phyloP scores from a whole-genome alignment of 2,888 invertebrate genomes.

The Eutolmus rufibarbis region DNA sequence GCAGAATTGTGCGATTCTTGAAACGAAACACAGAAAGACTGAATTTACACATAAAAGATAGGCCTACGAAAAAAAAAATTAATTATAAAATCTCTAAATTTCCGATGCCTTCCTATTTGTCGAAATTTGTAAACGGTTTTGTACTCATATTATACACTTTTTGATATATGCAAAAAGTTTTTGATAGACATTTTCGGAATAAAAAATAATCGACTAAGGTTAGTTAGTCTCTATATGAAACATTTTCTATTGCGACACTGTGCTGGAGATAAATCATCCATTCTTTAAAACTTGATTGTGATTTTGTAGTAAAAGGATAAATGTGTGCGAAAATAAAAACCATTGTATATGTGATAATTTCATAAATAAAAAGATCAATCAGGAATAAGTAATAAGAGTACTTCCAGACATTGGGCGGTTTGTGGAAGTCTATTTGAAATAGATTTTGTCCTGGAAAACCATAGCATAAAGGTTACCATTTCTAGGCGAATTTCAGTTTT shows the following conservation, averaged over 20 bases:
- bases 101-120: conserved; percentile 17
- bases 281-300: neutral
- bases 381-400: neutral
- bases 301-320: neutral
- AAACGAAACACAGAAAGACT: neutral
- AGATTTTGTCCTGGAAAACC: neutral
- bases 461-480: neutral
- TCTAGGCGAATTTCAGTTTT: neutral
- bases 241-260: neutral
- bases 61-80: neutral
- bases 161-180: neutral
- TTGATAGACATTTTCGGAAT: neutral
- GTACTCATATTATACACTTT: neutral
- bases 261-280: neutral
- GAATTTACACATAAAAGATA: neutral
- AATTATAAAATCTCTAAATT: neutral
- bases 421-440: neutral
- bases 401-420: neutral
- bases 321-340: neutral
- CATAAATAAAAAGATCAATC: neutral
- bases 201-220: neutral
- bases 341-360: neutral
- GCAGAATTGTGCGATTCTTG: too few relatives aligned
- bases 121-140: neutral
- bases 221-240: neutral